Evolutionary conservation across 1,140 invertebrate genomes (phyloP).

Genomic region (Ceratitis capitata): DNA sequence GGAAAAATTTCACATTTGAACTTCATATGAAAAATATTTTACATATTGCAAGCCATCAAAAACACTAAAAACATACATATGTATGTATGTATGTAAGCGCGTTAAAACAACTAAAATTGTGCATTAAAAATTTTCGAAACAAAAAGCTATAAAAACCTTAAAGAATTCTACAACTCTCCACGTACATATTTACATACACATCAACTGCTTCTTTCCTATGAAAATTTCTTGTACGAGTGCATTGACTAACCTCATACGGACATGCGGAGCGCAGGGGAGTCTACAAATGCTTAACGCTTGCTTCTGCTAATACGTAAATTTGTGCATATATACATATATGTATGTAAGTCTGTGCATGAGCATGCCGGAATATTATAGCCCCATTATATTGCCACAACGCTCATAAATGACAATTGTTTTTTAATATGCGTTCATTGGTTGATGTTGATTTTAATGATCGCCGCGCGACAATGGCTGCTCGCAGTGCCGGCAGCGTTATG

Average conservation of each 20-base stretch:
- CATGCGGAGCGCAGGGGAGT: too few relatives aligned
- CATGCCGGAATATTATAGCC: not conserved
- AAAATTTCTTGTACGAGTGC: not conserved
- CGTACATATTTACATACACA: not conserved
- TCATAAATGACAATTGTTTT: slow-evolving; percentile 37
- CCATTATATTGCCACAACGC: slow-evolving; percentile 32
- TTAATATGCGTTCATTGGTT: slow-evolving; percentile 33
- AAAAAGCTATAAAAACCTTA: slow-evolving; percentile 5
- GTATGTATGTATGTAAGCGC: not conserved
- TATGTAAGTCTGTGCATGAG: not conserved
- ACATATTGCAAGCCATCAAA: too few relatives aligned
- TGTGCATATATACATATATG: not conserved
- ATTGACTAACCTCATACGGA: not conserved
- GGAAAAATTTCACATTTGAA: not conserved
- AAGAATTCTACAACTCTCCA: not conserved
- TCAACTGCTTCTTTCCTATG: not conserved
- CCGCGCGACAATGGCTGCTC: not conserved
- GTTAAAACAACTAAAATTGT: not conserved
- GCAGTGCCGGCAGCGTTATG: not conserved
- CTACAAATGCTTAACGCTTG: not conserved
- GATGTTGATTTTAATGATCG: slow-evolving; percentile 35
- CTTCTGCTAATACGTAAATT: too few relatives aligned
- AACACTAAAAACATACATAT: not conserved
- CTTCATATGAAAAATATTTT: too few relatives aligned
- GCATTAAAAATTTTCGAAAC: slow-evolving; percentile 11